phyloP scores from a whole-genome alignment of 2,888 invertebrate species.

The Chirona hameri region DNA sequence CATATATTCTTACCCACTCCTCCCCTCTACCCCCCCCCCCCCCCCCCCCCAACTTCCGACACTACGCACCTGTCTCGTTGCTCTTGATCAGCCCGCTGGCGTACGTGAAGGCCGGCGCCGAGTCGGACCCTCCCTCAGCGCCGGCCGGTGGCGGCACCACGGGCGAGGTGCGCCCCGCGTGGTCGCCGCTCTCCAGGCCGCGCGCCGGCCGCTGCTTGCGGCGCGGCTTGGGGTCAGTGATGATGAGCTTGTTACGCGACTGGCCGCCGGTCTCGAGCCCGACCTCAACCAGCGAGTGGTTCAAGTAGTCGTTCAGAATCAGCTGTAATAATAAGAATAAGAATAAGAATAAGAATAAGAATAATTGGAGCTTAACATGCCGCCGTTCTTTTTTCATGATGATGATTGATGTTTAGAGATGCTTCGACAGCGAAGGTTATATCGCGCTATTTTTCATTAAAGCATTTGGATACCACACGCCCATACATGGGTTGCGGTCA shows the following conservation, averaged over 20 bases:
- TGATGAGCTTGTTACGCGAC: slow-evolving; percentile 1
- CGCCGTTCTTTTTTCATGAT: no score
- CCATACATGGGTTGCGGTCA: no score
- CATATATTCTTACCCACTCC: background rate
- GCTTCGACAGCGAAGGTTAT: no score
- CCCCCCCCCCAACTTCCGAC: background rate
- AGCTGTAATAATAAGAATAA: background rate
- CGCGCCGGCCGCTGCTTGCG: background rate
- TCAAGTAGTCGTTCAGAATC: slow-evolving; percentile 24
- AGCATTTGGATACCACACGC: no score
- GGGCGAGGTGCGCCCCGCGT: slow-evolving; percentile 24
- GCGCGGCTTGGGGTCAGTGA: background rate
- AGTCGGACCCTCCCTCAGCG: background rate
- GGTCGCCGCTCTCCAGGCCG: slow-evolving; percentile 1
- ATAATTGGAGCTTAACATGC: no score
- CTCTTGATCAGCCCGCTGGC: slow-evolving; percentile 23
- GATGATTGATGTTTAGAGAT: no score
- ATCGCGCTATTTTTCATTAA: no score
- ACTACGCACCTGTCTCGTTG: slow-evolving; percentile 2
- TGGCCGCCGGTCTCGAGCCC: background rate
- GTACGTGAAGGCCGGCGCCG: slow-evolving; percentile 6
- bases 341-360: background rate
- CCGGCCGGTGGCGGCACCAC: background rate
- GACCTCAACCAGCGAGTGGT: slow-evolving; percentile 6
- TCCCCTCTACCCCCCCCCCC: background rate